phyloP scores from a whole-genome alignment of 2,888 invertebrate genomes.

The Nowickia ferox region DNA sequence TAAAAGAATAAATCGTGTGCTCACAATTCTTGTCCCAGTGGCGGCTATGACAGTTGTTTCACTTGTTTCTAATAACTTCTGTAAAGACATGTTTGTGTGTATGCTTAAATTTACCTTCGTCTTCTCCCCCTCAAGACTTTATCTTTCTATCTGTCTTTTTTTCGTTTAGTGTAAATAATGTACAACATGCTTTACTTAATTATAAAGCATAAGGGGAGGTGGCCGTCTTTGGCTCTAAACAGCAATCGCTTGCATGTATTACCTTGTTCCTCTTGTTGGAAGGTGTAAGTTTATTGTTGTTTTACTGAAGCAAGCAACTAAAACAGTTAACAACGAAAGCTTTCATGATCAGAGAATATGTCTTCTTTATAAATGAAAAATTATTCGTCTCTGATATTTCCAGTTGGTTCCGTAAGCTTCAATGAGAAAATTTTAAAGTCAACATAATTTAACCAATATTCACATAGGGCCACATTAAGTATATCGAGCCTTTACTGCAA shows the following conservation, averaged over 20 bases:
- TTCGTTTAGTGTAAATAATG: conserved; percentile 52
- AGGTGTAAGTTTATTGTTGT: conserved; percentile 54
- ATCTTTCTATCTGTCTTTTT: not conserved
- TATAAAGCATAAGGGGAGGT: conserved; percentile 60
- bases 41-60: conserved; percentile 77
- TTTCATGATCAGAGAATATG: not conserved
- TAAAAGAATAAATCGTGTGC: conserved; percentile 79
- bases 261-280: conserved; percentile 27
- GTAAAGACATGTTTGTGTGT: conserved; percentile 7
- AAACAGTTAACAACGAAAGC: conserved; percentile 8
- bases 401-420: too few species aligned
- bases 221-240: not conserved
- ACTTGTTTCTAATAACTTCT: conserved; percentile 60
- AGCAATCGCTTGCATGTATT: not conserved
- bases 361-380: too few species aligned
- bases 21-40: conserved; percentile 78
- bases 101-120: not conserved
- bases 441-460: too few species aligned
- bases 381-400: too few species aligned
- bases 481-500: too few species aligned
- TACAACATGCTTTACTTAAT: conserved; percentile 66
- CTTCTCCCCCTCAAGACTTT: not conserved
- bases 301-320: not conserved
- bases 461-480: too few species aligned
- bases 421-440: too few species aligned